Evolutionary conservation across 2,888 invertebrate species (phyloP).

Genomic region (Isoperla grammatica): DNA sequence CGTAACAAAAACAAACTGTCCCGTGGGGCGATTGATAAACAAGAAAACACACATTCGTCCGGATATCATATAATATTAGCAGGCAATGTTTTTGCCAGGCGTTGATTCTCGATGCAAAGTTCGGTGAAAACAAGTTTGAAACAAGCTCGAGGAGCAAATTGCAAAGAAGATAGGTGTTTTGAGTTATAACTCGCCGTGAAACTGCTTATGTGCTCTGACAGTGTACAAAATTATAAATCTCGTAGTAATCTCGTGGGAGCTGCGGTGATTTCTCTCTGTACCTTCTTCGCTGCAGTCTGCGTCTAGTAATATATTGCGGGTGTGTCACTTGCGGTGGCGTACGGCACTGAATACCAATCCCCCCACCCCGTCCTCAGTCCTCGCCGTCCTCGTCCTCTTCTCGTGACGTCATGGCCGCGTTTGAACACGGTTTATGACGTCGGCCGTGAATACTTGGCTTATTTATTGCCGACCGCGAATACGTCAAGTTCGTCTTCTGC

Average conservation of each 20-base stretch:
- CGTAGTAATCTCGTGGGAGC: background rate
- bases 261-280: background rate
- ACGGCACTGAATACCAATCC: conserved; percentile 10
- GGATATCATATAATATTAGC: too few relatives aligned
- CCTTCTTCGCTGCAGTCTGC: conserved; percentile 7
- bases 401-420: too few relatives aligned
- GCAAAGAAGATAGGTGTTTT: conserved; percentile 11
- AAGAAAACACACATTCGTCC: too few relatives aligned
- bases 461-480: background rate
- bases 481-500: too few relatives aligned
- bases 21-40: too few relatives aligned
- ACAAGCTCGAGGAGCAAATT: conserved; percentile 8
- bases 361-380: background rate
- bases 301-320: conserved; percentile 8
- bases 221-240: conserved; percentile 20
- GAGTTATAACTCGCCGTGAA: conserved; percentile 7
- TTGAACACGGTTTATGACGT: background rate
- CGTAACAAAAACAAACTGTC: too few relatives aligned
- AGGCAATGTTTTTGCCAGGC: too few relatives aligned
- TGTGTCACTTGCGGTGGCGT: conserved; percentile 9
- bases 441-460: background rate
- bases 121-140: background rate
- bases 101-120: background rate
- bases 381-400: too few relatives aligned
- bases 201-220: conserved; percentile 13